These are phyloP conservation scores for Drosophila repleta DNA, from an alignment of 1,140 invertebrate species.

Conservation along the genomic window DNA sequence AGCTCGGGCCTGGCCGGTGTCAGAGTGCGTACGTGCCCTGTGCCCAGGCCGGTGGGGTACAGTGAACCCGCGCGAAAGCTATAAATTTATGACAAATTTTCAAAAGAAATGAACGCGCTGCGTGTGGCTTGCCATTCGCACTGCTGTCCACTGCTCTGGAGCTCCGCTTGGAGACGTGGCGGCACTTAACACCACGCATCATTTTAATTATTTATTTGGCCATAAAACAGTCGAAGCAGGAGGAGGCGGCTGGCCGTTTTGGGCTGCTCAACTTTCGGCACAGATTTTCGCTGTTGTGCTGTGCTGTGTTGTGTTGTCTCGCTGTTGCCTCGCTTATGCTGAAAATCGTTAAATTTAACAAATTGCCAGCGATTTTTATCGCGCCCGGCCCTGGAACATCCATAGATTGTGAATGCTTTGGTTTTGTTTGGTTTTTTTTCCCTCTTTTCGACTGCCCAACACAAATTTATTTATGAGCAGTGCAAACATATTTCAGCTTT, in stretches of 20 bases:
- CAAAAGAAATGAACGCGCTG: slow-evolving; percentile 72
- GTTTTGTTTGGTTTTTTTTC: slow-evolving; percentile 25
- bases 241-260: slow-evolving; percentile 37
- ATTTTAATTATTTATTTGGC: slow-evolving; percentile 82
- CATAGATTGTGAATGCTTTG: slow-evolving; percentile 62
- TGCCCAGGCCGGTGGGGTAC: slow-evolving; percentile 44
- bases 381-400: slow-evolving; percentile 64
- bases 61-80: slow-evolving; percentile 76
- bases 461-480: slow-evolving; percentile 75
- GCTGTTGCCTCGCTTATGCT: slow-evolving; percentile 47
- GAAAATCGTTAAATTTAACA: slow-evolving; percentile 81
- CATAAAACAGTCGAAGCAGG: slow-evolving; percentile 73
- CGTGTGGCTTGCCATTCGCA: slow-evolving; percentile 60
- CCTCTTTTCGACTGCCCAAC: slow-evolving; percentile 30
- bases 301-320: no score
- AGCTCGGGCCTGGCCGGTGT: slow-evolving; percentile 43
- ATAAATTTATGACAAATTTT: slow-evolving; percentile 83
- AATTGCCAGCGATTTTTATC: slow-evolving; percentile 81
- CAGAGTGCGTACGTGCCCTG: slow-evolving; percentile 46
- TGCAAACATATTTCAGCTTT: slow-evolving; percentile 62
- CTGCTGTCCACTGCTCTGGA: slow-evolving; percentile 6
- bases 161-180: slow-evolving; percentile 51
- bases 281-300: slow-evolving; percentile 56
- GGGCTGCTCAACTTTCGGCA: slow-evolving; percentile 65
- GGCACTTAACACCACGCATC: slow-evolving; percentile 80